phyloP scores from a whole-genome alignment of 1,140 invertebrate species.

The Cotesia chilonis region DNA sequence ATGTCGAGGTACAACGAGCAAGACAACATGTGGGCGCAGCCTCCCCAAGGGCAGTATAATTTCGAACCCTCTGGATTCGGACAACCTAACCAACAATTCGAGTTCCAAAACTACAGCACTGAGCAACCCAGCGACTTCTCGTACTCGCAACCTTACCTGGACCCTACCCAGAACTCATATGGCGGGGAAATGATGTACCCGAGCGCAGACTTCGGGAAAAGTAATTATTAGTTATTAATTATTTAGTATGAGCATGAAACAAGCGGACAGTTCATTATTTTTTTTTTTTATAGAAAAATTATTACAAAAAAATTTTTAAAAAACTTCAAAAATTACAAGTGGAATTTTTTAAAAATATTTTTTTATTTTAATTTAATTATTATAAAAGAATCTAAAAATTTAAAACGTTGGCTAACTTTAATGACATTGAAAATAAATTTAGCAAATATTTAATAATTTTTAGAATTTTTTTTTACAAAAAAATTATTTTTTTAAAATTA shows the following conservation, averaged over 20 bases:
- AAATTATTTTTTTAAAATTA: no score
- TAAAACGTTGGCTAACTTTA: no score
- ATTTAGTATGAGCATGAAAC: not conserved
- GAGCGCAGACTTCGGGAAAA: constrained; percentile 54
- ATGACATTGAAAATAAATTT: no score
- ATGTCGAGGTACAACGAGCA: constrained; percentile 57
- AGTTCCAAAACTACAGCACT: constrained; percentile 58
- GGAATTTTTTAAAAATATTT: no score
- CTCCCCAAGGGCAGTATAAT: constrained; percentile 53
- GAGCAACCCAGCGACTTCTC: constrained; percentile 51
- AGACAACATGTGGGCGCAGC: constrained; percentile 56
- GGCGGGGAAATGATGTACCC: constrained; percentile 49
- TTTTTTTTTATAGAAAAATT: not conserved
- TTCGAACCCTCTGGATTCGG: constrained; percentile 56
- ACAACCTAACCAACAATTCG: constrained; percentile 62
- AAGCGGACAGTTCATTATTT: not conserved
- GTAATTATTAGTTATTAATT: constrained; percentile 41
- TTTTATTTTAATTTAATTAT: no score
- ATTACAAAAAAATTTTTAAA: no score
- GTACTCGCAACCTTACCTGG: constrained; percentile 52
- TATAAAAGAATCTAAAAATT: no score
- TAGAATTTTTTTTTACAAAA: no score
- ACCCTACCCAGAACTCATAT: constrained; percentile 54
- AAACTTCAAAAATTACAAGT: no score
- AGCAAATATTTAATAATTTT: no score